These are phyloP conservation scores for Rattus rattus DNA, from an alignment of 2,113 vertebrate species.

Conservation along the genomic window DNA sequence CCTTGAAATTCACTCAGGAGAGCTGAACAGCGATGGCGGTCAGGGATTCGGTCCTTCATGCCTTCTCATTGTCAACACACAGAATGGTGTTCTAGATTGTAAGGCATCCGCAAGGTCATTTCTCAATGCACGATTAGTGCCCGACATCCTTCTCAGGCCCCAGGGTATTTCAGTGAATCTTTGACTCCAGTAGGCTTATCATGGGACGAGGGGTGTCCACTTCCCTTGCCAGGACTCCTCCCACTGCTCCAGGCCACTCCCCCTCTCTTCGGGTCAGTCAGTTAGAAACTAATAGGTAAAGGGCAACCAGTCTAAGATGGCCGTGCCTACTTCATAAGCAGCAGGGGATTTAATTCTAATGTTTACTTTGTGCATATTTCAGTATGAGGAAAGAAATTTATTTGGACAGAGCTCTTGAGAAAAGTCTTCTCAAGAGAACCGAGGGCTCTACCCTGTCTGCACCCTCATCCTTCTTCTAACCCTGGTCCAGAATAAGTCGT, in stretches of 20 bases:
- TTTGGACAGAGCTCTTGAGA: background rate
- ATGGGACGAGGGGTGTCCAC: fast-evolving
- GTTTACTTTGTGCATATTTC: background rate
- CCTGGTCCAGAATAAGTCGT: background rate
- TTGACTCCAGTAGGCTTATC: background rate
- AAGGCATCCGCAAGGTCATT: background rate
- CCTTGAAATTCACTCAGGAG: background rate
- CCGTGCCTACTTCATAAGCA: background rate
- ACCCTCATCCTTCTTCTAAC: background rate
- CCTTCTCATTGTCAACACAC: background rate
- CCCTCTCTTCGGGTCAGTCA: background rate
- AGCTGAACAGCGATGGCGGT: background rate
- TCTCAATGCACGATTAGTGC: background rate
- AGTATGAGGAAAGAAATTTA: slow-evolving; percentile 24
- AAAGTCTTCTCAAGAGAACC: background rate
- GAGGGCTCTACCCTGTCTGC: background rate
- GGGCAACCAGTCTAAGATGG: background rate
- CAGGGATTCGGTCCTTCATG: background rate
- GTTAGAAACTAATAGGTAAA: background rate
- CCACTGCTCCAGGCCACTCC: background rate
- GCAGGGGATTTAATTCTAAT: slow-evolving; percentile 1
- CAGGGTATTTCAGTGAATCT: background rate
- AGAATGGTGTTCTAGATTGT: background rate
- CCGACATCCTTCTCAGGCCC: background rate
- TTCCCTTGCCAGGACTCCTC: background rate